Evolutionary conservation across 2,113 vertebrate genomes (phyloP), one percentile per base, ranked within the genome.

Genomic region (Corythaixoides concolor): DNA sequence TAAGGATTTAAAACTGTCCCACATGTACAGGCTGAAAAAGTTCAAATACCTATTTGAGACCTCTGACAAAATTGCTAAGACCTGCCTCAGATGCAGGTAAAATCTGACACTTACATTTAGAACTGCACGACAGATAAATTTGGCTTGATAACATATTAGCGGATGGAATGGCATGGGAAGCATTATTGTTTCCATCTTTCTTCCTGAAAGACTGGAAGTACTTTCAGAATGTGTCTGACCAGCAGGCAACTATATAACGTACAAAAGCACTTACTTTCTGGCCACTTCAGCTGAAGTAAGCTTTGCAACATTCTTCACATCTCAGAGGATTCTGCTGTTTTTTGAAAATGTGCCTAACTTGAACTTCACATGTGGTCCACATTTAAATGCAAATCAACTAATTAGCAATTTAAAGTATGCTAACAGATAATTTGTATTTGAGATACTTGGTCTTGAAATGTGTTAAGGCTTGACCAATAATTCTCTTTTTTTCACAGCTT

Each of bases 381-480:
- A 93, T 95, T 93, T 94, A 90, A 93, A 97, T 94, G 96, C 43
- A 95, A 96, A 96, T 81, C 33, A 92, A 63, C 27, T 18, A 84
- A 96, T 94, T 94, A 96, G 90, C 90, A 96, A 93, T 90, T 95
- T 81, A 93, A 93, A 95, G 83, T 64, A 95, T 50, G 12, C 72
- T 89, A 96, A 79, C 75, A 90, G 82, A 73, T 83, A 88, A 90
- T 91, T 70, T 85, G 72, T 84, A 85, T 74, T 88, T 84, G 82
- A 94, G 79, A 85, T 49, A 58, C 39, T 86, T 74, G 60, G 79
- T 88, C 73, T 35, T 74, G 56, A 74, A 94, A 92, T 74, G 35
- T 78, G 60, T 80, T 89, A 64, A 68, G 55, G 68, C 12, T 70
- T 77, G 73, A 93, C 84, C 83, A 93, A 52, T 43, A 67, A 70